Base-by-base conservation (phyloP, 2,888 invertebrate genomes). In the Odontocerum albicorne region DNA sequence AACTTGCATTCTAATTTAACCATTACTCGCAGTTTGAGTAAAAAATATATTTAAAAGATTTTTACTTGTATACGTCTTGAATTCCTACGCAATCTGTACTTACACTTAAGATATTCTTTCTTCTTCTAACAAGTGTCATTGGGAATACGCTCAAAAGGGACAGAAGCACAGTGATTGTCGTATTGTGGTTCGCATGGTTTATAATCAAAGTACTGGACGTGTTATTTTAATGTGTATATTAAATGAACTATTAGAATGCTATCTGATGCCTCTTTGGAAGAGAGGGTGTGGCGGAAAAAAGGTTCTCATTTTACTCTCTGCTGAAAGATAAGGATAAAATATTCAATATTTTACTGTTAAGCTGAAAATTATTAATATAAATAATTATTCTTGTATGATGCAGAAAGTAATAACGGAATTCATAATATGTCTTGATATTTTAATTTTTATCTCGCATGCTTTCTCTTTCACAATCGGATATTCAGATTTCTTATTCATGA, bases 151-250 rank as follows among this genome's bases (percentile, higher is more conserved):
- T n/a, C n/a, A 13, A 42, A 19, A 40, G 20, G n/a, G 16, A 33
- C 20, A 35, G 12, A 19, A 40, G 16, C 4, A 13, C 4, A 33
- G 19, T 19, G 16, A 22, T 3, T 3, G 49, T 43, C 31, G 33
- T 15, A 17, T 53, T n/a, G 19, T 17, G 6, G 3, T 4, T n/a
- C 22, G 19, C 4, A 27, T 49, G 22, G 8, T 13, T 31, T 17
- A 40, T 12, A 16, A 33, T 53, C 44, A 20, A 38, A 38, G 45
- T 35, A 39, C 43, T 45, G 45, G 12, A 44, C 45, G 45, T 55
- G 49, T 49, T 50, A 55, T 50, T 40, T 55, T 45, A 50, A 50
- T 55, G 22, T 44, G 49, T 44, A 19, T 55, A 55, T 55, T 55
- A 46, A 44, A 49, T 45, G 49, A 42, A 49, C 45, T 55, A 55